Percentiles rank a stretch among this genome's conserved stretches.
Evolutionary conservation across 2,797 vertebrate species (phyloP).

Genomic region (Coluber constrictor): DNA sequence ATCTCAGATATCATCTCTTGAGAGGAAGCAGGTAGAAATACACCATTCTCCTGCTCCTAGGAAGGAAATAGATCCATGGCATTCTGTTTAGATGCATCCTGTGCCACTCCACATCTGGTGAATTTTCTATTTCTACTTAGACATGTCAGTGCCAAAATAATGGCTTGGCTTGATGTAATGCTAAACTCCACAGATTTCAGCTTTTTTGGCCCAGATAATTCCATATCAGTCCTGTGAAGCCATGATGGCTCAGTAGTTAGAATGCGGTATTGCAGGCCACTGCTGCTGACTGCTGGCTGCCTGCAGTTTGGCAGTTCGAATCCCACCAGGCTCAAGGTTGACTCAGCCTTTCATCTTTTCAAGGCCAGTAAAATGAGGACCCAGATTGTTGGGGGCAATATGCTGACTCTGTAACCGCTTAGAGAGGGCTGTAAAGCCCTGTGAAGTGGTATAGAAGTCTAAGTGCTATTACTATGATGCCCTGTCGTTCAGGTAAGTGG

Average conservation of each 20-base stretch:
- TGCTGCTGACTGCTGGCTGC: too few relatives aligned
- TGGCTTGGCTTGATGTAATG: neutral
- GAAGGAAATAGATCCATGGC: neutral
- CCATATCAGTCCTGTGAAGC: neutral
- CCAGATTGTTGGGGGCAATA: too few relatives aligned
- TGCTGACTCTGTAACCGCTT: too few relatives aligned
- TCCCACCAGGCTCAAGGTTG: too few relatives aligned
- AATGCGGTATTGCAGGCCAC: too few relatives aligned
- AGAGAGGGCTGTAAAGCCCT: too few relatives aligned
- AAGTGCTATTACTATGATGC: neutral
- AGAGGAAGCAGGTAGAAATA: neutral
- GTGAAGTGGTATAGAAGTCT: too few relatives aligned
- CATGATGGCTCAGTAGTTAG: too few relatives aligned
- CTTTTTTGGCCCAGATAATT: neutral
- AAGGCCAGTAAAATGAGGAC: too few relatives aligned
- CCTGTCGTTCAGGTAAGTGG: neutral
- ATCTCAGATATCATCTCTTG: neutral
- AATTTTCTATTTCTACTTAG: neutral
- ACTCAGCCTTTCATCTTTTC: too few relatives aligned
- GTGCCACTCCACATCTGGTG: neutral
- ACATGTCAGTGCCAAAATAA: neutral
- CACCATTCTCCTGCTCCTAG: accelerated
- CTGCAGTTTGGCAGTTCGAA: too few relatives aligned
- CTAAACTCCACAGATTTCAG: neutral
- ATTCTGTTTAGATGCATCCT: neutral